Base-by-base conservation (phyloP, 2,888 invertebrate species). In the Drosophila helvetica region DNA sequence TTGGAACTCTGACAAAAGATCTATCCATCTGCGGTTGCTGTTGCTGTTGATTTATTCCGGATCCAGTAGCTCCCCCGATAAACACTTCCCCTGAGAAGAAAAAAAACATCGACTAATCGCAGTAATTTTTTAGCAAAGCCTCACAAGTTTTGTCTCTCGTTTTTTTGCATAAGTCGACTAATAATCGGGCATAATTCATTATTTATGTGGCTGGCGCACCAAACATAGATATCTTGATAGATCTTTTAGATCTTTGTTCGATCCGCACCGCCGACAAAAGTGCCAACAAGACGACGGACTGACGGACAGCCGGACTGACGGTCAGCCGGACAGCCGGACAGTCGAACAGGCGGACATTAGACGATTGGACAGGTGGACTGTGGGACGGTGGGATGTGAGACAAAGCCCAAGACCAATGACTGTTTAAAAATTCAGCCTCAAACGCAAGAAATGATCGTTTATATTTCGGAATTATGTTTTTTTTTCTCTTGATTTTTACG, bases 121-220 rank as follows among this genome's bases (percentile, higher is more conserved):
- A 59, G 78, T 63, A 72, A 84, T 75, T 83, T 83, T 73, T 83
- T 79, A 79, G 65, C 73, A 48, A 59, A 58, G 45, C 19, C 46
- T 60, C 52, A 30, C 48, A 10, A 22, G 30, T 30, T 54, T 33
- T 65, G 17, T 33, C 10, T 22, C 19, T n/a, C 48, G 51, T 45
- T 52, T 71, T 71, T 87, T 77, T 80, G 81, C 85, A 87, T 85
- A 85, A 85, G 85, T 82, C 78, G 73, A 66, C 80, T 83, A 85
- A 85, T 85, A 85, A 83, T 80, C 80, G 78, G 71, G 46, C 83
- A 79, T 80, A 79, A 79, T 73, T 87, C 86, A 80, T 85, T 79
- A 84, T 82, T 85, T 85, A 85, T 83, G 59, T 74, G 70, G 56
- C 42, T 27, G 66, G 52, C 69, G 7, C n/a, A 38, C 65, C 56